Percentiles rank a stretch among this genome's conserved stretches.
phyloP scores from a whole-genome alignment of 2,113 vertebrate genomes.

The Peromyscus californicus region DNA sequence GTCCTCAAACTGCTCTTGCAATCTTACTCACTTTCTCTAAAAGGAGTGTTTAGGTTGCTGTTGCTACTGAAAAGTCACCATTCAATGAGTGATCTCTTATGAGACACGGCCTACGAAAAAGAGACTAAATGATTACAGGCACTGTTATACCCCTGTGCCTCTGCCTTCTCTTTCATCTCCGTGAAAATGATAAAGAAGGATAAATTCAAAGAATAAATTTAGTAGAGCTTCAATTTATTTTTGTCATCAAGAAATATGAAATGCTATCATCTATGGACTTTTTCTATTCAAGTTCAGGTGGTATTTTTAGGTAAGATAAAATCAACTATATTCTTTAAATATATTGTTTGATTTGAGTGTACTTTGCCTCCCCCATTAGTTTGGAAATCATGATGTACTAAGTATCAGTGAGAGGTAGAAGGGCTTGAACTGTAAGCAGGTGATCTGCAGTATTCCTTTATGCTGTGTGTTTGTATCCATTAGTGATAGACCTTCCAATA shows the following conservation, averaged over 20 bases:
- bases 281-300: slow-evolving; percentile 7
- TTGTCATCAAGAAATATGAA: neutral
- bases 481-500: neutral
- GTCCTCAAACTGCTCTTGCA: neutral
- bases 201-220: neutral
- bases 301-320: neutral
- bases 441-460: neutral
- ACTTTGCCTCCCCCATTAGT: neutral
- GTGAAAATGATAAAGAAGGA: neutral
- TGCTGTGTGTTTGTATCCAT: neutral
- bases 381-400: neutral
- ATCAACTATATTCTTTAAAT: neutral
- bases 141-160: neutral
- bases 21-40: neutral
- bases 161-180: neutral
- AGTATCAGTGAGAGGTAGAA: neutral
- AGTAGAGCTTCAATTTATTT: slow-evolving; percentile 1
- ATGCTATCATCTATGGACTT: neutral
- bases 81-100: neutral
- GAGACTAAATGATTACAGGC: neutral
- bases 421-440: neutral
- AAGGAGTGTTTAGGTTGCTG: neutral
- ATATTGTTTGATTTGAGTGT: neutral
- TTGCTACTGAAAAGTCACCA: neutral
- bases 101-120: neutral